Evolutionary conservation across 1,140 invertebrate genomes (phyloP), one percentile per base, ranked within the genome.

Genomic region (Stenopsyche tienmushanensis): DNA sequence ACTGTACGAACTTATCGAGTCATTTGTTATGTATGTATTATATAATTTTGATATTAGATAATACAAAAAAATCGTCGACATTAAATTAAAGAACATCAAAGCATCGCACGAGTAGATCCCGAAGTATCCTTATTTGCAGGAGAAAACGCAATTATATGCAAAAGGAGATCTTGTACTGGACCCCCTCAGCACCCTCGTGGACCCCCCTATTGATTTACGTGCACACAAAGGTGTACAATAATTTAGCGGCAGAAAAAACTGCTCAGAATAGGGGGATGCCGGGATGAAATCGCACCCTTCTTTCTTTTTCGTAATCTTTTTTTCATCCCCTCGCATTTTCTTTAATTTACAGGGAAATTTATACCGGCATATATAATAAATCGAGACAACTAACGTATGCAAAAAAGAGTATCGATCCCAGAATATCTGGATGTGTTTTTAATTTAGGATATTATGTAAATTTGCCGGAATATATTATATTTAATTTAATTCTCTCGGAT

Each of bases 321-420:
- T 74, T 78, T 74, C 77, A 79, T 79, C 78, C 77, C 68, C 69
- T 64, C 20, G 29, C 49, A 50, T 68, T 47, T 67, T 71, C 65
- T 76, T 77, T 80, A 78, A 80, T 80, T 80, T 80, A 77, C 80
- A 74, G 76, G 77, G 74, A 78, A 77, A 76, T 77, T 73, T 77
- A 76, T 75, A 66, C 67, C 20, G 5, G 18, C 47, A 29, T 47
- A 44, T 21, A 47, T 39, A 57, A 25, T 25, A 9, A 53, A 53
- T 20, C 25, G 24, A n/a, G n/a, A n/a, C n/a, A n/a, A n/a, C n/a
- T n/a, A n/a, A n/a, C n/a, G n/a, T n/a, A n/a, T n/a, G n/a, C n/a
- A n/a, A n/a, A n/a, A n/a, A n/a, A n/a, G n/a, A n/a, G n/a, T n/a
- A n/a, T n/a, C n/a, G n/a, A n/a, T n/a, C n/a, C n/a, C n/a, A n/a